phyloP scores from a whole-genome alignment of 2,113 vertebrate species.

The Coryphaenoides rupestris region DNA sequence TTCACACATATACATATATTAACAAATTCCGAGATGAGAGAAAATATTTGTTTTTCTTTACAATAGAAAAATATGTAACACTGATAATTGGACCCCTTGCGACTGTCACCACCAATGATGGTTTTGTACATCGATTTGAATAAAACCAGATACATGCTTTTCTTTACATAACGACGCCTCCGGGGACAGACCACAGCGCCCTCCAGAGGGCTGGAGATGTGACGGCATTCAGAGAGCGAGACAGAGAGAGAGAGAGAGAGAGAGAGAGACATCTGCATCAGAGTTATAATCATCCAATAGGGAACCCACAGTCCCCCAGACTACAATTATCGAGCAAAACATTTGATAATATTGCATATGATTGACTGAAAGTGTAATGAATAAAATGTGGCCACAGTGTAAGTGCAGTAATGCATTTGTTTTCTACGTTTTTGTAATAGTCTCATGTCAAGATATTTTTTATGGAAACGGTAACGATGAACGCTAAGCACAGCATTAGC shows the following conservation, averaged over 20 bases:
- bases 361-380: slow-evolving; percentile 2
- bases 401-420: slow-evolving; percentile 4
- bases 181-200: slow-evolving; percentile 53
- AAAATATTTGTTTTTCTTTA: slow-evolving; percentile 43
- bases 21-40: slow-evolving; percentile 59
- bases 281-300: no score
- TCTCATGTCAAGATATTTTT: slow-evolving; percentile 34
- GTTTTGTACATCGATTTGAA: slow-evolving; percentile 62
- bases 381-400: slow-evolving; percentile 16
- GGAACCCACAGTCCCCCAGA: not conserved
- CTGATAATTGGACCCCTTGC: slow-evolving; percentile 64
- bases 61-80: slow-evolving; percentile 77
- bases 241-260: slow-evolving; percentile 29
- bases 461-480: slow-evolving; percentile 13
- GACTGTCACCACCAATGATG: slow-evolving; percentile 68
- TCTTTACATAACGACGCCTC: slow-evolving; percentile 58
- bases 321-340: slow-evolving; percentile 11
- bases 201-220: slow-evolving; percentile 25
- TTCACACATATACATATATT: slow-evolving; percentile 69
- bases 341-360: slow-evolving; percentile 10
- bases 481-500: slow-evolving; percentile 26
- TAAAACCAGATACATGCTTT: slow-evolving; percentile 73
- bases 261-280: slow-evolving; percentile 16
- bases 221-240: slow-evolving; percentile 29
- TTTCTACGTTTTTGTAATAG: slow-evolving; percentile 34